Evolutionary conservation across 2,797 vertebrate species (phyloP).

Genomic region (Synaphobranchus kaupii): DNA sequence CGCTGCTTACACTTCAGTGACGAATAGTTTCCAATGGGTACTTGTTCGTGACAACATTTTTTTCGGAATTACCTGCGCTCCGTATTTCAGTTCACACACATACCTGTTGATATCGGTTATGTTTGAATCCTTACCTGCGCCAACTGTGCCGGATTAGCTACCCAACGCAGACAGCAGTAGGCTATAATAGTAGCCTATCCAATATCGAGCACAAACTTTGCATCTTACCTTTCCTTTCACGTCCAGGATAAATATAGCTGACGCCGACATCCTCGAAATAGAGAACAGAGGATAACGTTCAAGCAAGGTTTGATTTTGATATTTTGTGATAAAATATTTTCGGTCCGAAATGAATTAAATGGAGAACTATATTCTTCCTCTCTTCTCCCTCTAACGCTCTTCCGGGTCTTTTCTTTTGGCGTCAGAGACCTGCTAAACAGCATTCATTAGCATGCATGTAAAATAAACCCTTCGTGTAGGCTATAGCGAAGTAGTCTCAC

Average conservation of each 20-base stretch:
- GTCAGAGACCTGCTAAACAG: conserved; percentile 64
- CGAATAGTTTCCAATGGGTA: neutral
- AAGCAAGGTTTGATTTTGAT: conserved; percentile 8
- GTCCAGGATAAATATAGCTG: conserved; percentile 80
- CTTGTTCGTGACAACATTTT: neutral
- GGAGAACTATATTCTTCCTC: conserved; percentile 18
- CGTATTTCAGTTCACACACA: neutral
- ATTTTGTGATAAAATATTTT: neutral
- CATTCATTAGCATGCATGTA: conserved; percentile 43
- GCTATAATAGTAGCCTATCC: no score
- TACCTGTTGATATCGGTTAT: conserved; percentile 25
- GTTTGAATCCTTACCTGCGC: conserved; percentile 1
- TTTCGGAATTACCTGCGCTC: neutral
- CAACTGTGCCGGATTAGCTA: neutral
- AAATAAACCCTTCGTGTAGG: neutral
- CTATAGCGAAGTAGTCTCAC: neutral
- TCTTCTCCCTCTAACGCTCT: conserved; percentile 16
- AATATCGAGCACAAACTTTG: conserved; percentile 9
- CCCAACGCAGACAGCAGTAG: neutral
- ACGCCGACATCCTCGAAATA: conserved; percentile 71
- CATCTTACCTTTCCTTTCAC: conserved; percentile 81
- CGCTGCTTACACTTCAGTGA: neutral
- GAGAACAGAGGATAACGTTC: neutral
- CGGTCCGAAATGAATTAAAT: conserved; percentile 8
- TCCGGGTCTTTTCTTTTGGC: conserved; percentile 37